Base-by-base conservation (phyloP, 2,113 vertebrate genomes). In the Mellivora capensis region DNA sequence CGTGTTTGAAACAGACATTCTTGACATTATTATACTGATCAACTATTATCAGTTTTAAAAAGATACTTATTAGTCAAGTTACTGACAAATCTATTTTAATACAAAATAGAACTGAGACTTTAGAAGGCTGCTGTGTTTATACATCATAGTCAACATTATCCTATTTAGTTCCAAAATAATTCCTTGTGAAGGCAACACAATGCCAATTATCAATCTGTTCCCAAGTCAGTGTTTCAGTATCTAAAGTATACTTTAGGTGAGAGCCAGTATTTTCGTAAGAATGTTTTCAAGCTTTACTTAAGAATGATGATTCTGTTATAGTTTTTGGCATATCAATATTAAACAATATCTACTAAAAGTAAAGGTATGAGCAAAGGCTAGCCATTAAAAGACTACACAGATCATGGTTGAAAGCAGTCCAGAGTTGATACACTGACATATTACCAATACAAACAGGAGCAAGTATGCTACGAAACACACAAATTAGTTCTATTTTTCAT, bases 331-430 rank as follows among this genome's bases (percentile, higher is more conserved):
- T 77, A 96, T 96, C 47, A 85, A 83, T 74, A 94, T 89, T 96
- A 97, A 97, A 96, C 86, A 96, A 11, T 71, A 89, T 76, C 52
- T 96, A 85, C 95, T 95, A 96, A 96, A 97, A 94, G 93, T 89
- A 97, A 74, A 94, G 54, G 76, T 91, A 67, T 54, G 84, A 97
- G 84, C 94, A 95, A 95, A 89, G 47, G 10, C 72, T 69, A 84
- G 39, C 52, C 76, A 29, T 94, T 95, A 59, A 97, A 94, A 92
- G 72, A 87, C 82, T 85, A 87, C 84, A 54, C 54, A 92, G 18
- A 15, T 95, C 34, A 14, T 57, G 23, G 54, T 27, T 90, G 64
- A 97, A 90, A 93, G 61, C 59, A 93, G 37, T 39, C 42, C 4
- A 2, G 11, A 81, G 23, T 87, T 94, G 52, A 96, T 67, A 90